phyloP scores from a whole-genome alignment of 1,140 invertebrate species.

The Diachasma alloeum region DNA sequence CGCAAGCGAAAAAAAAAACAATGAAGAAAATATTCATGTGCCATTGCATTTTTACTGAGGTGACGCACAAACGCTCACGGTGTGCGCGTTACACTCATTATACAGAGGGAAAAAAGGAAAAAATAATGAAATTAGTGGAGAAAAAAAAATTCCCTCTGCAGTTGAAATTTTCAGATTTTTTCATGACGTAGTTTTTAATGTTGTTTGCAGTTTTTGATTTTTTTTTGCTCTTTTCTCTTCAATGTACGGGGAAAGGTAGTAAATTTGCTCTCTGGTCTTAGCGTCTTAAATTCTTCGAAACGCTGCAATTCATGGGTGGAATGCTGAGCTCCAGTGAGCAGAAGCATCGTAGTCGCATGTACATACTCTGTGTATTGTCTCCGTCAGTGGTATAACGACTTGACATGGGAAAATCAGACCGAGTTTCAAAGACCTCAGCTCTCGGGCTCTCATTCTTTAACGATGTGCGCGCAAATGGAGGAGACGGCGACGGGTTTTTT shows the following conservation, averaged over 20 bases:
- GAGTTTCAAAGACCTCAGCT: background rate
- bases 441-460: background rate
- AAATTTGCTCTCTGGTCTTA: background rate
- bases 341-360: background rate
- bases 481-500: no score
- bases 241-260: background rate
- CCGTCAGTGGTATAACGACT: background rate
- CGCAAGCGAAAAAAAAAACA: background rate
- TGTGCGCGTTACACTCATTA: background rate
- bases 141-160: background rate
- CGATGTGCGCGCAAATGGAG: background rate
- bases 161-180: background rate
- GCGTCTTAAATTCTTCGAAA: background rate
- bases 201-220: no score
- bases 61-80: background rate
- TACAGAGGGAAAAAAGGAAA: background rate
- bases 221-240: background rate
- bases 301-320: background rate
- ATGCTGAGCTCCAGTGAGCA: background rate
- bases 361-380: background rate
- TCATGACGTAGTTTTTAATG: no score
- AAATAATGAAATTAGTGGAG: background rate
- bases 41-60: background rate
- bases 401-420: constrained; percentile 1
- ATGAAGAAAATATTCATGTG: background rate